A percentile compares a stretch with the other conserved stretches of the same genome.
Evolutionary conservation across 2,888 invertebrate species (phyloP).

Genomic region (Philhelius pedissequus): DNA sequence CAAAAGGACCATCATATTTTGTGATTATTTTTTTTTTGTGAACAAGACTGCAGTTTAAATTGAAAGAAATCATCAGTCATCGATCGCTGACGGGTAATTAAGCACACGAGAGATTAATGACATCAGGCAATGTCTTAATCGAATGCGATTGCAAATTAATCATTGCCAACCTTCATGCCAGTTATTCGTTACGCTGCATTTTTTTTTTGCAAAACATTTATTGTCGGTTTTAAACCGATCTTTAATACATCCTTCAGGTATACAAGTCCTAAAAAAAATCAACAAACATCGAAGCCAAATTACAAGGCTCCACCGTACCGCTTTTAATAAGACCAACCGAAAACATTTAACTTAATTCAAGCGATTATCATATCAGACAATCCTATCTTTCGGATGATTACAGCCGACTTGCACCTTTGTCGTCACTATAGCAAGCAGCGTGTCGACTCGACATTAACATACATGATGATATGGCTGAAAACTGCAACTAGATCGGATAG

Average conservation of each 20-base stretch:
- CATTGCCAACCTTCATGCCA: constrained; percentile 6
- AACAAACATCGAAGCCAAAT: constrained; percentile 17
- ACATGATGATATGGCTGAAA: constrained; percentile 20
- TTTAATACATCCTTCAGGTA: neutral
- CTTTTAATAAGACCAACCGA: constrained; percentile 28
- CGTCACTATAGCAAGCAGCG: constrained; percentile 6
- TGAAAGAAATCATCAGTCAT: constrained; percentile 55
- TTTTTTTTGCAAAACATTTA: neutral
- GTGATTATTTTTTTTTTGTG: neutral
- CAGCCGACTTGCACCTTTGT: constrained; percentile 23
- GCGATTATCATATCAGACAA: constrained; percentile 36
- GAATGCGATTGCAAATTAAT: constrained; percentile 57
- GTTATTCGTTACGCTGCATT: neutral
- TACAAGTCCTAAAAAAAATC: neutral
- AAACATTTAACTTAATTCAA: constrained; percentile 47
- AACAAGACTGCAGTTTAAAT: neutral
- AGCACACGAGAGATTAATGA: constrained; percentile 62
- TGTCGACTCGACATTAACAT: constrained; percentile 24
- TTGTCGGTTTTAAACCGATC: neutral
- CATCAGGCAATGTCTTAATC: constrained; percentile 55
- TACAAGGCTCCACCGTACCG: constrained; percentile 41
- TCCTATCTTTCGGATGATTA: neutral
- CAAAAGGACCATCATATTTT: constrained; percentile 5
- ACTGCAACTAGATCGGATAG: constrained; percentile 40
- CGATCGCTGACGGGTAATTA: constrained; percentile 64